phyloP scores from a whole-genome alignment of 2,888 invertebrate species.

The Julus scanicus region DNA sequence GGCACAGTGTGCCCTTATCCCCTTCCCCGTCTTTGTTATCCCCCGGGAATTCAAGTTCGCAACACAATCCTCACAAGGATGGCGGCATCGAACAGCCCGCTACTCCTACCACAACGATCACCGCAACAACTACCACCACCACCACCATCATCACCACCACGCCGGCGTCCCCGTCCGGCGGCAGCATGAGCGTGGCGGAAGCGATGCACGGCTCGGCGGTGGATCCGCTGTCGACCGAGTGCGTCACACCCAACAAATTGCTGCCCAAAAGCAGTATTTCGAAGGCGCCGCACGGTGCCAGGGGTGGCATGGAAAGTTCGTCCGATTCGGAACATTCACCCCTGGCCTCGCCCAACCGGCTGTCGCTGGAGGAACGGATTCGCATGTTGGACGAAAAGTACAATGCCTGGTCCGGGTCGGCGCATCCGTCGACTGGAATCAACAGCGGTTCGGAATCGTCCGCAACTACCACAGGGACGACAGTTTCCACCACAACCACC shows the following conservation, averaged over 20 bases:
- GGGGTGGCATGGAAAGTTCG: slow-evolving; percentile 53
- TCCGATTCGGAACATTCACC: slow-evolving; percentile 54
- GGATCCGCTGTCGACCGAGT: not conserved
- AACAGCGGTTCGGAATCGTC: slow-evolving; percentile 27
- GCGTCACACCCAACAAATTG: not conserved
- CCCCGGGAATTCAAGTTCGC: not conserved
- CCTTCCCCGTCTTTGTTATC: slow-evolving; percentile 20
- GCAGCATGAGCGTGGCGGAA: not conserved
- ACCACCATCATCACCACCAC: slow-evolving; percentile 40
- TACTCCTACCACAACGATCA: not conserved
- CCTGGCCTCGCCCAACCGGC: slow-evolving; percentile 69
- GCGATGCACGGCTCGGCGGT: too few species aligned
- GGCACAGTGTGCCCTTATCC: slow-evolving; percentile 49
- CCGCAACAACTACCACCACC: not conserved
- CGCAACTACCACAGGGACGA: not conserved
- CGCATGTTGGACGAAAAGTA: slow-evolving; percentile 92
- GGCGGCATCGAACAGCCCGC: not conserved
- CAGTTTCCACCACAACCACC: slow-evolving; percentile 37
- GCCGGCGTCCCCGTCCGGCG: slow-evolving; percentile 1
- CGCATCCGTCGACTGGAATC: slow-evolving; percentile 55
- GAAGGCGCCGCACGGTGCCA: not conserved
- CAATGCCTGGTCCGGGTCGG: slow-evolving; percentile 80
- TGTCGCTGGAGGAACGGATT: slow-evolving; percentile 88
- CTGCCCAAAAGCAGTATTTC: not conserved
- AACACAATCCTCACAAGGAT: slow-evolving; percentile 41